Evolutionary conservation across 2,113 vertebrate genomes (phyloP).

Genomic region (Limnothrissa miodon): DNA sequence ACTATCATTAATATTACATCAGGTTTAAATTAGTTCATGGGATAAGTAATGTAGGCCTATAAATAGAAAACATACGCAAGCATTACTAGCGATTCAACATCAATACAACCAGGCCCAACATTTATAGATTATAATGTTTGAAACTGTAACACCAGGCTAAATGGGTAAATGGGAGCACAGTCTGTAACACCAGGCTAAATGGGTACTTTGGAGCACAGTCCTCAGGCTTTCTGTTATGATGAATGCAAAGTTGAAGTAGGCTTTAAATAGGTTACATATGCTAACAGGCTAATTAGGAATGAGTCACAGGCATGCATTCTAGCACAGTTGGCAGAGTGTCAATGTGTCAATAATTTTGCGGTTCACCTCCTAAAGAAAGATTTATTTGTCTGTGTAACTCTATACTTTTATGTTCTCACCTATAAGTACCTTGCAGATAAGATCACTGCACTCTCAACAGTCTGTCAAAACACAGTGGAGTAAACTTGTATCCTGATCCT

Average conservation of each 20-base stretch:
- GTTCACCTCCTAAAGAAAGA: neutral
- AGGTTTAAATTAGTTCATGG: neutral
- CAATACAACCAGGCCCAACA: neutral
- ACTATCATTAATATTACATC: neutral
- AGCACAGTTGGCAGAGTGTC: neutral
- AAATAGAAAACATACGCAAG: neutral
- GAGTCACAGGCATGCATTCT: neutral
- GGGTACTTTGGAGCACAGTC: no score
- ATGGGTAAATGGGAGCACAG: no score
- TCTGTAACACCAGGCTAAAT: no score
- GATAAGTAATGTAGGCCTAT: neutral
- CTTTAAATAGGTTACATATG: no score
- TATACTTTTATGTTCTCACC: neutral
- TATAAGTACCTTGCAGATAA: neutral
- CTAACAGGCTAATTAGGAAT: neutral
- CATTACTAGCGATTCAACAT: neutral
- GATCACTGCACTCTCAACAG: constrained; percentile 17
- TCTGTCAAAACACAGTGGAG: constrained; percentile 44
- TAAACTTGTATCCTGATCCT: constrained; percentile 45
- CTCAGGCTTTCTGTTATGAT: no score
- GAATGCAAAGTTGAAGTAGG: no score
- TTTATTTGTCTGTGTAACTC: neutral
- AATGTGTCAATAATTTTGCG: neutral
- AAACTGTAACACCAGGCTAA: no score
- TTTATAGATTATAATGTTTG: no score